Conservation (phyloP, 2,113 vertebrate genomes). For the Percopsis transmontana region DNA sequence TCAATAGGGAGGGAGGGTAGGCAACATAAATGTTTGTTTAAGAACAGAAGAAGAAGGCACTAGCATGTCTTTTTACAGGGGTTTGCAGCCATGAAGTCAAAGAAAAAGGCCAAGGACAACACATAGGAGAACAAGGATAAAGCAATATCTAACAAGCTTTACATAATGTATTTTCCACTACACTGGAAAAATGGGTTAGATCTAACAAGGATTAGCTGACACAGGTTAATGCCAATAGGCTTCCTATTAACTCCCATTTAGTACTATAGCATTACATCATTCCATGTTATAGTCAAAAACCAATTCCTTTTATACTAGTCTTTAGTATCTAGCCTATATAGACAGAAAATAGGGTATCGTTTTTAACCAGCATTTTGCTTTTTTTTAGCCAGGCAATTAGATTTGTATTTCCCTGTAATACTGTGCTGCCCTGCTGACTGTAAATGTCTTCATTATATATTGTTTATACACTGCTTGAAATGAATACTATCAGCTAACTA, state of each 20-base stretch:
- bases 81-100: not conserved
- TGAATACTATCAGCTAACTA: too few relatives aligned
- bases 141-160: not conserved
- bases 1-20: not conserved
- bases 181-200: constrained; percentile 4
- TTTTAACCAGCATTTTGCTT: too few relatives aligned
- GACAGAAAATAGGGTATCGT: too few relatives aligned
- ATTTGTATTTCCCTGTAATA: not conserved
- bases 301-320: too few relatives aligned
- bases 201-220: not conserved
- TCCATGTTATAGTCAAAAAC: too few relatives aligned
- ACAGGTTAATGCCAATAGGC: not conserved
- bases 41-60: too few relatives aligned
- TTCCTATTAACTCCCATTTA: constrained; percentile 24
- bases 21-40: too few relatives aligned
- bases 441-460: not conserved
- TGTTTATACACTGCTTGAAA: not conserved
- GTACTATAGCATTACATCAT: not conserved
- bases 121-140: not conserved
- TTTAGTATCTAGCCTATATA: too few relatives aligned
- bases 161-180: not conserved
- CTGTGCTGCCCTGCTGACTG: not conserved
- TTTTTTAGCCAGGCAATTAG: too few relatives aligned
- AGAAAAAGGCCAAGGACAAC: not conserved
- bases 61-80: too few relatives aligned